Conservation (phyloP, 2,888 invertebrate species). For the Acleris holmiana region DNA sequence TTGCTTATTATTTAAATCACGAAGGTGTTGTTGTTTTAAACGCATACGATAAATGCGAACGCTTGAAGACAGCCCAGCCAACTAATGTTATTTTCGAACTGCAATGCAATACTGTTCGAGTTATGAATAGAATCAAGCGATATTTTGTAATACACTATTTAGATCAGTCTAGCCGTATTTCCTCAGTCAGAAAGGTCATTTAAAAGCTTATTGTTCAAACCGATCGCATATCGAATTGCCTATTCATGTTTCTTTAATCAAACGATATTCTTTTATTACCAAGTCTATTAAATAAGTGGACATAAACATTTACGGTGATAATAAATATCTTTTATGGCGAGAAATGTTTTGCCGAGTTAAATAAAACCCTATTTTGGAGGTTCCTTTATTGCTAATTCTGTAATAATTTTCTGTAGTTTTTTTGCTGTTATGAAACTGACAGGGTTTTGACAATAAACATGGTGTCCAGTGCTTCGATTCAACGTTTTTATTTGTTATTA, state of each 20-base stretch:
- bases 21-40: too few relatives aligned
- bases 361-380: conserved; percentile 5
- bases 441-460: too few relatives aligned
- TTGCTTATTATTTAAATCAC: too few relatives aligned
- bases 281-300: conserved; percentile 17
- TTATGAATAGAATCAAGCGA: too few relatives aligned
- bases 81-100: too few relatives aligned
- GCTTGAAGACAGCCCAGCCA: too few relatives aligned
- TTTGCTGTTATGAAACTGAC: background rate
- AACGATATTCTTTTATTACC: conserved; percentile 12
- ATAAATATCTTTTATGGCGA: conserved; percentile 18
- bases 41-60: too few relatives aligned
- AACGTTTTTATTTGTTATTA: too few relatives aligned
- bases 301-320: conserved; percentile 13
- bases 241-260: conserved; percentile 4
- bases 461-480: too few relatives aligned
- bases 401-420: background rate
- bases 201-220: background rate
- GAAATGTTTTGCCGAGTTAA: conserved; percentile 8
- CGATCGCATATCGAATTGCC: background rate
- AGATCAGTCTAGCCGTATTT: too few relatives aligned
- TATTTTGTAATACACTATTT: too few relatives aligned
- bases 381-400: background rate
- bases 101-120: too few relatives aligned
- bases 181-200: background rate